phyloP scores from a whole-genome alignment of 2,797 vertebrate genomes.

The Tenualosa thibaudeaui region DNA sequence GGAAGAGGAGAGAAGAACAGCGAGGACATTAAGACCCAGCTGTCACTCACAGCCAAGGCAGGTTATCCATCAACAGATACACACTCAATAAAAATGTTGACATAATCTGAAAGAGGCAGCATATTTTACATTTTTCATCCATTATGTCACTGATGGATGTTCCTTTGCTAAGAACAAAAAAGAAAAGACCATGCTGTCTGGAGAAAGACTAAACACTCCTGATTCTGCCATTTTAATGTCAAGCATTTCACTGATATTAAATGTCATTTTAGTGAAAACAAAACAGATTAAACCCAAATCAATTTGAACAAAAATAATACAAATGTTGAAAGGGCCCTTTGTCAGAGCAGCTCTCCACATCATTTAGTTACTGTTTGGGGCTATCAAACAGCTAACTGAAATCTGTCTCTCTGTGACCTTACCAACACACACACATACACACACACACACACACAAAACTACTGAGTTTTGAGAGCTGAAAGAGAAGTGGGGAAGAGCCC shows the following conservation, averaged over 20 bases:
- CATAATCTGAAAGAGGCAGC: constrained; percentile 13
- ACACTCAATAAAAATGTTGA: constrained; percentile 21
- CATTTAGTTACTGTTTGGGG: not conserved
- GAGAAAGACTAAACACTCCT: not conserved
- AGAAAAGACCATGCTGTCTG: not conserved
- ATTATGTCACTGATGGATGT: constrained; percentile 24
- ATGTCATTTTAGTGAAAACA: not conserved
- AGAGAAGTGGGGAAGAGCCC: not conserved
- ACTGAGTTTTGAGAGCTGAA: not conserved
- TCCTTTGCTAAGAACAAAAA: not conserved
- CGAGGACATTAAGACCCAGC: constrained; percentile 3
- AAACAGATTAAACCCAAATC: not conserved
- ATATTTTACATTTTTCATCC: constrained; percentile 15
- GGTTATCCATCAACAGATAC: constrained; percentile 17
- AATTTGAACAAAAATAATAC: not conserved
- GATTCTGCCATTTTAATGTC: not conserved
- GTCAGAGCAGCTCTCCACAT: not conserved
- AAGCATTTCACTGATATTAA: not conserved
- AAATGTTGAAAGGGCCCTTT: not conserved
- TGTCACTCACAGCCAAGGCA: not conserved
- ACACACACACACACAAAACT: not conserved
- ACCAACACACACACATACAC: not conserved
- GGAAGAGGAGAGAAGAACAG: not conserved
- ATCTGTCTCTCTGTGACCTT: not conserved
- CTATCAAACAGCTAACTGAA: not conserved